Base-by-base conservation (phyloP, 2,888 invertebrate genomes). In the Cheilosia soror region DNA sequence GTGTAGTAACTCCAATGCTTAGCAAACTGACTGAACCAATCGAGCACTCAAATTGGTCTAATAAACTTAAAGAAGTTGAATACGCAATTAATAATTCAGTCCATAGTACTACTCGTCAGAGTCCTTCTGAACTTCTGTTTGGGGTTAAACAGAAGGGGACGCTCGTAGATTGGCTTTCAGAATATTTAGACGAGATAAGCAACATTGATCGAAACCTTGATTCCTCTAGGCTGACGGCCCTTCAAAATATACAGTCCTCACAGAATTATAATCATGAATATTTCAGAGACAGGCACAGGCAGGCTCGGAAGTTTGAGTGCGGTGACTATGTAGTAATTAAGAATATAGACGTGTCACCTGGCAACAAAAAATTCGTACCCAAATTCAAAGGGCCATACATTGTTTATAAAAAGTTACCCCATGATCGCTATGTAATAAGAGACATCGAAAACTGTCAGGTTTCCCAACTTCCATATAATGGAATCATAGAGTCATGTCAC, bases 331-430 rank as follows among this genome's bases (percentile, higher is more conserved):
- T 58, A 6, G 87, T 89, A 78, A 87, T 89, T 15, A 60, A 77
- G 31, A 89, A 89, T 71, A 72, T 85, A 7, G 88, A 89, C 40
- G 87, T 76, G 29, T 87, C 88, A 2, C 63, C 60, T 2, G 88
- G 88, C 2, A 87, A 73, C 72, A 65, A 87, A 88, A 77, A 86
- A 55, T 55, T 73, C 5, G 65, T 77, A 40, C 81, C 78, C 15
- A 86, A 87, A 58, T 87, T 13, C 78, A 86, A 62, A 31, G 31
- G 31, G 31, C 31, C 31, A 31, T 31, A 31, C 5, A 5, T 31
- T 31, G 31, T 31, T 31, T 5, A 31, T 31, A 31, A 31, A 31
- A 31, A 31, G 31, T 31, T 31, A 5, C 31, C 31, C 31, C 31
- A 31, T 31, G 31, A 31, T 31, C 4, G 31, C 31, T 31, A 31